phyloP scores from a whole-genome alignment of 2,113 vertebrate genomes.

The Brachyistius frenatus region DNA sequence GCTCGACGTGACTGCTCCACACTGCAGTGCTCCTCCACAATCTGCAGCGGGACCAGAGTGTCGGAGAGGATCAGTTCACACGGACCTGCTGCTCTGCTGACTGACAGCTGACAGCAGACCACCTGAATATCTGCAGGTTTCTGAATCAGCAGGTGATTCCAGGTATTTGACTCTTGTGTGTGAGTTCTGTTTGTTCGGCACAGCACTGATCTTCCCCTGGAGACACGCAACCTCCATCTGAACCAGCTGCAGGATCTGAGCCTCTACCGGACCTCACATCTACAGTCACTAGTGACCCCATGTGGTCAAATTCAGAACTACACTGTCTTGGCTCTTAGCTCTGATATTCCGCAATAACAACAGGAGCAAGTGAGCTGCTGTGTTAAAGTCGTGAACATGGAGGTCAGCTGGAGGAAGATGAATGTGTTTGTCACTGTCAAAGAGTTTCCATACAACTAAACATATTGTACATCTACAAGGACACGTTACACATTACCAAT shows the following conservation, averaged over 20 bases:
- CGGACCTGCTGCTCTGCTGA: not conserved
- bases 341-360: not conserved
- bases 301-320: conserved; percentile 4
- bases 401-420: not conserved
- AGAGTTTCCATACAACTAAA: too few relatives aligned
- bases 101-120: not conserved
- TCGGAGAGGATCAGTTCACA: not conserved
- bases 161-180: not conserved
- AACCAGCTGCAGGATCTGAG: not conserved
- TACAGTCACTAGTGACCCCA: not conserved
- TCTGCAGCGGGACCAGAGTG: conserved; percentile 76
- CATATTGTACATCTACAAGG: too few relatives aligned
- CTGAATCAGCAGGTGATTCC: not conserved
- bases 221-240: too few relatives aligned
- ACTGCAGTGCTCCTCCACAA: conserved; percentile 95
- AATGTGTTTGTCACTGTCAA: too few relatives aligned
- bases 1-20: conserved; percentile 94
- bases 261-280: not conserved
- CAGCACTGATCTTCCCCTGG: not conserved
- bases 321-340: not conserved
- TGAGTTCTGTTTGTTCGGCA: too few relatives aligned
- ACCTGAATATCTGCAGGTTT: not conserved
- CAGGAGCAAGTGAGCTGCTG: not conserved
- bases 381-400: not conserved
- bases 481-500: too few relatives aligned